Conservation (phyloP, 2,888 invertebrate genomes). For the Ormyrus labotus region DNA sequence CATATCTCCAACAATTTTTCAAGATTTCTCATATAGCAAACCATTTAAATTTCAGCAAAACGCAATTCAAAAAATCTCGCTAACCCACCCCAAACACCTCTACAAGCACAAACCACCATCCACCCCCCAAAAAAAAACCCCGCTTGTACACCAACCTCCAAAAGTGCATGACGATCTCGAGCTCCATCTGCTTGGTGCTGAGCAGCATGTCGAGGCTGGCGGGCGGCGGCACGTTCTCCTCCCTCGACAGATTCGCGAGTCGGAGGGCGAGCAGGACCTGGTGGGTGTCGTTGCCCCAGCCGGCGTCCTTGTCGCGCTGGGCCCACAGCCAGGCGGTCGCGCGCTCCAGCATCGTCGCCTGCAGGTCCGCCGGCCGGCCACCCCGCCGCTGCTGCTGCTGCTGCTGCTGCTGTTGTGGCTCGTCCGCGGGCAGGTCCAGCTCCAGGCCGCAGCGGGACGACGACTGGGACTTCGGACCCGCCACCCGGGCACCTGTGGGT, state of each 20-base stretch:
- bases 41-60: too few relatives aligned
- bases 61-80: too few relatives aligned
- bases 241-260: conserved; percentile 80
- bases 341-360: conserved; percentile 79
- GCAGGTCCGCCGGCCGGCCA: conserved; percentile 66
- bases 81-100: too few relatives aligned
- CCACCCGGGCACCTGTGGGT: too few relatives aligned
- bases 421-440: too few relatives aligned
- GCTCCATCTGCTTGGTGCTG: conserved; percentile 91
- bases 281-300: conserved; percentile 91
- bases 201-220: conserved; percentile 84
- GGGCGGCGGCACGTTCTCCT: conserved; percentile 78
- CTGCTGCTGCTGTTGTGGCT: conserved; percentile 52
- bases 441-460: too few relatives aligned
- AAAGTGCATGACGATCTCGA: conserved; percentile 88
- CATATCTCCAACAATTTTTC: too few relatives aligned
- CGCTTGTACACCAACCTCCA: conserved; percentile 80
- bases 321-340: conserved; percentile 86
- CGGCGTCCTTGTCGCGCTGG: conserved; percentile 86
- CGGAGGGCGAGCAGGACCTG: conserved; percentile 88
- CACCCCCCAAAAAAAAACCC: too few relatives aligned
- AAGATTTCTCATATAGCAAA: too few relatives aligned
- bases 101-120: too few relatives aligned
- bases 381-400: conserved; percentile 40
- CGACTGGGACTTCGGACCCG: too few relatives aligned